phyloP scores from a whole-genome alignment of 2,797 vertebrate species.

The Nothura maculosa region DNA sequence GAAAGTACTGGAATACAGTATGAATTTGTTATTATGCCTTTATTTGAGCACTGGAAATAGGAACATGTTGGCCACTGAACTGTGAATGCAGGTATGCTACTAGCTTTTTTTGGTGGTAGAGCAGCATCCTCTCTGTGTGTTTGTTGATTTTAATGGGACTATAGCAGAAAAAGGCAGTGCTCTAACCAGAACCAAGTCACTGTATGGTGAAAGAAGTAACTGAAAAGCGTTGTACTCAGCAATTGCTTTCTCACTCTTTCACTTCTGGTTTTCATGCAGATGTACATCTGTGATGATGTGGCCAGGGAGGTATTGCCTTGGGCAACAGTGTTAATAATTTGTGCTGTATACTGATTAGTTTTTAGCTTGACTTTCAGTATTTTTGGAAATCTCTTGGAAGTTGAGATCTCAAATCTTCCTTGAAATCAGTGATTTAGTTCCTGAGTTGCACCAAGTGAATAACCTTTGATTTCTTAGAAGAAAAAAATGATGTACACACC shows the following conservation, averaged over 20 bases:
- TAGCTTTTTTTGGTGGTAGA: neutral
- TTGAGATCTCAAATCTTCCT: neutral
- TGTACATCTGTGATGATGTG: neutral
- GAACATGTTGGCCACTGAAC: neutral
- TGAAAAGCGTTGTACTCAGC: neutral
- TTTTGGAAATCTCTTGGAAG: neutral
- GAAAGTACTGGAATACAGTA: neutral
- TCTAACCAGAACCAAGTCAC: neutral
- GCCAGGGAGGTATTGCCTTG: neutral
- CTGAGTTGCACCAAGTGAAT: neutral
- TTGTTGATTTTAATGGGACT: neutral
- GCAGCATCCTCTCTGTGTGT: neutral
- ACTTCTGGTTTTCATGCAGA: neutral
- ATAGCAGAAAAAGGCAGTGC: neutral
- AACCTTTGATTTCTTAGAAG: neutral
- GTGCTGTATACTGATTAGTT: neutral
- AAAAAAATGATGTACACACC: neutral
- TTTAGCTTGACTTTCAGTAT: neutral
- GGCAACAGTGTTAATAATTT: neutral
- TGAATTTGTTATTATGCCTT: neutral
- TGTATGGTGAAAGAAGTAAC: neutral
- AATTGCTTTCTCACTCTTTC: neutral
- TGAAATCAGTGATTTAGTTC: neutral
- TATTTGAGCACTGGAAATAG: neutral
- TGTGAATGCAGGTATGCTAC: neutral